Conservation (phyloP, 2,797 vertebrate genomes). For the Limosa lapponica region DNA sequence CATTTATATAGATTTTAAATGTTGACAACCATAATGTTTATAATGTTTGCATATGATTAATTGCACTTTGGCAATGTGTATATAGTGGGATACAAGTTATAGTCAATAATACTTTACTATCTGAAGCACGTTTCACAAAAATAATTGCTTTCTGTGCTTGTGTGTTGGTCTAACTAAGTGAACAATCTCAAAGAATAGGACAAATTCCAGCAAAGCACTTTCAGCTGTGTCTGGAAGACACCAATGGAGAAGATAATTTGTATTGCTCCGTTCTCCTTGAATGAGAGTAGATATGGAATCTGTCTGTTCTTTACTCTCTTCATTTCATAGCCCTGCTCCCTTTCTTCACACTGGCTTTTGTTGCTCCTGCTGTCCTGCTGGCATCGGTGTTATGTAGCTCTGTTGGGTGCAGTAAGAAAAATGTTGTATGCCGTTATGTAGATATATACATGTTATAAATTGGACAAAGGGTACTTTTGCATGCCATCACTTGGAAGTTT, state of each 20-base stretch:
- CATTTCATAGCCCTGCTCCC: neutral
- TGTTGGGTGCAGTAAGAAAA: neutral
- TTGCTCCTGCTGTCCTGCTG: neutral
- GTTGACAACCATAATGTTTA: neutral
- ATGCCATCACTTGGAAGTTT: neutral
- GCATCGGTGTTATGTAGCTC: neutral
- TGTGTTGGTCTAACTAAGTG: neutral
- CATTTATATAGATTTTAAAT: constrained; percentile 16
- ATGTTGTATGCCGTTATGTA: neutral
- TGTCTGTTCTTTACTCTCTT: neutral
- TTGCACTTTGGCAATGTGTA: neutral
- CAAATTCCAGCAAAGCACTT: neutral
- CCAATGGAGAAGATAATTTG: neutral
- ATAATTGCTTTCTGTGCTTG: neutral
- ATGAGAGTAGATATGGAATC: neutral
- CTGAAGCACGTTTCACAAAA: neutral
- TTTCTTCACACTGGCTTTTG: neutral
- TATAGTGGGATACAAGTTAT: neutral
- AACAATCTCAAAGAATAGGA: neutral
- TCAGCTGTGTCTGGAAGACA: neutral
- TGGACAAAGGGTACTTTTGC: neutral
- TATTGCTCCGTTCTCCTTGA: neutral
- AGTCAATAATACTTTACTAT: neutral
- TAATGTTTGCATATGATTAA: constrained; percentile 1
- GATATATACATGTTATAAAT: neutral